Conservation (phyloP, 2,888 invertebrate genomes). For the Busseola fusca region DNA sequence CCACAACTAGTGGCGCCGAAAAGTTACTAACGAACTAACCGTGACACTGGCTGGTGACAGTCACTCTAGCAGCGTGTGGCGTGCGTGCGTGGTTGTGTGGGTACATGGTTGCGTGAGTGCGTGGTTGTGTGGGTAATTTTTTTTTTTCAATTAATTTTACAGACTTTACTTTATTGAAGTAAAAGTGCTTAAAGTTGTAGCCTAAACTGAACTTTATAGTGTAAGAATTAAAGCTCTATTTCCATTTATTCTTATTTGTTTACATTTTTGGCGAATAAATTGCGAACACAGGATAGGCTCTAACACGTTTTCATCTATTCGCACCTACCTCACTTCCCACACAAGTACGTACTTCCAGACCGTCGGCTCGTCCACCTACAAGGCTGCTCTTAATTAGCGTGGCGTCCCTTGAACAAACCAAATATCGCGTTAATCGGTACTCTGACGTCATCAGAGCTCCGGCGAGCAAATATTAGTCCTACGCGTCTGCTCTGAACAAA, state of each 20-base stretch:
- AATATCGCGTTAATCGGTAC: conserved; percentile 41
- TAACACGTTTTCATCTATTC: background rate
- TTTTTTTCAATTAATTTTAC: too few relatives aligned
- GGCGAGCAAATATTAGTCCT: conserved; percentile 46
- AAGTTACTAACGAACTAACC: background rate
- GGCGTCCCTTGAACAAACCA: conserved; percentile 32
- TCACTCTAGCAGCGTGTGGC: background rate
- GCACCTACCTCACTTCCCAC: background rate
- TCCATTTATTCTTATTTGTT: too few relatives aligned
- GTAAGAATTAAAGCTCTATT: too few relatives aligned
- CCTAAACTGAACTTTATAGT: too few relatives aligned
- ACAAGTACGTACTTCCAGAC: background rate
- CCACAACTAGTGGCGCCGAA: background rate
- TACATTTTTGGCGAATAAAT: too few relatives aligned
- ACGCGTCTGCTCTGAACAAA: conserved; percentile 49
- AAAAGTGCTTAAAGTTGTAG: too few relatives aligned
- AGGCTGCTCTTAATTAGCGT: conserved; percentile 50
- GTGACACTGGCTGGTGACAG: background rate
- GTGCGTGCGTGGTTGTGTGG: too few relatives aligned
- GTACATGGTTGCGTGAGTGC: too few relatives aligned
- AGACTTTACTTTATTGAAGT: too few relatives aligned
- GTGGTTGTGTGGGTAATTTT: too few relatives aligned
- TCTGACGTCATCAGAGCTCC: conserved; percentile 44
- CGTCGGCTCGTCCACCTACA: conserved; percentile 10
- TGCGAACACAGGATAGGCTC: background rate